Evolutionary conservation across 2,888 invertebrate genomes (phyloP), one percentile per base, ranked within the genome.

Genomic region (Drosophila fungiperda): DNA sequence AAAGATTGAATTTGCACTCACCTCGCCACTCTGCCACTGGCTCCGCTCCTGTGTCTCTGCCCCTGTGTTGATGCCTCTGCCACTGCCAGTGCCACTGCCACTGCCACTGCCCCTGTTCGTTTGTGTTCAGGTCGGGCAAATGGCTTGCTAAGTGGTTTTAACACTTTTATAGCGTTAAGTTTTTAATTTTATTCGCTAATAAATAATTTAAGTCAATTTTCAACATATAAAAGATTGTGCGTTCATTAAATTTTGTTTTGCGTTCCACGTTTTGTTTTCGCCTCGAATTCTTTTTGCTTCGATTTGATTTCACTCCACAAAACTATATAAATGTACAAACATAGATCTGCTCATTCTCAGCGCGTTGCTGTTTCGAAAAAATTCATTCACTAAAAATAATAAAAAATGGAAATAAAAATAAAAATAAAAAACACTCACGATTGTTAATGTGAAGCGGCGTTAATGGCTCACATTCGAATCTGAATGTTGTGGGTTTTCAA

Each of bases 111-210:
- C 29, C 20, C 48, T n/a, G n/a, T 23, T 20, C 48, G 40, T 42
- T 23, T 60, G 68, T 57, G 57, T 35, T 32, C 29, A 60, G 60
- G 53, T 68, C 83, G 76, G 80, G 85, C 86, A 85, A 85, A 85
- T 85, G 88, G 82, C 83, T 87, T 83, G 87, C 83, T 91, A 91
- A 91, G 89, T 90, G 91, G 87, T 87, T 91, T 91, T 91, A 91
- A 91, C 91, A 89, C 90, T 89, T 91, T 91, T 88, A 90, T 89
- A 91, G 91, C 89, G 91, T 91, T 91, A 91, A 89, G 77, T 86
- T 84, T 89, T 88, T 87, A 85, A 87, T 90, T 87, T 89, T 83
- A 85, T 88, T 87, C 88, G 85, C 83, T 87, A 87, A 87, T 89
- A 89, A 90, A 85, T 87, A 89, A 89, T 90, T 90, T 88, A 83